A percentile compares a stretch with the other conserved stretches of the same genome.
phyloP scores from a whole-genome alignment of 2,888 invertebrate species.

The Torymus aiolomorphi region DNA sequence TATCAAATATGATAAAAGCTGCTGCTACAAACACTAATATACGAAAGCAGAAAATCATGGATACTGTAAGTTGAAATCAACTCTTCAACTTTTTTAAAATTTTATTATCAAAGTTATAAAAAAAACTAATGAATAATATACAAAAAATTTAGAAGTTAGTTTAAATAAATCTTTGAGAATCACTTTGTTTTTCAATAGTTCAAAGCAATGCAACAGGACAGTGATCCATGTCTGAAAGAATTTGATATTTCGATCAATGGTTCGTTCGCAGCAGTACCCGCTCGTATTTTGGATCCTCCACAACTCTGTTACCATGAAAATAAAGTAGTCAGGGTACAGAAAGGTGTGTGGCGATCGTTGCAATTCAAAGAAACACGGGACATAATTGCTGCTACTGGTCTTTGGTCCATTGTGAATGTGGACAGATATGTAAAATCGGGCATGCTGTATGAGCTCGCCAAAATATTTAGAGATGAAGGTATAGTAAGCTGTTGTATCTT shows the following conservation, averaged over 20 bases:
- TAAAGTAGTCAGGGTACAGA: conserved; percentile 65
- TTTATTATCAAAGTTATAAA: conserved; percentile 4
- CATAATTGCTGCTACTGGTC: conserved; percentile 31
- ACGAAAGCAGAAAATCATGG: conserved; percentile 88
- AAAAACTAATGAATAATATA: neutral
- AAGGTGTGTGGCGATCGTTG: conserved; percentile 75
- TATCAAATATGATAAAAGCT: conserved; percentile 89
- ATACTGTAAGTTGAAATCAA: conserved; percentile 78
- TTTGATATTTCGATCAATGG: conserved; percentile 89
- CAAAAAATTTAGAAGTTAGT: too few relatives aligned
- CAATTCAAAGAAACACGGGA: conserved; percentile 23
- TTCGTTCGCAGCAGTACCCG: conserved; percentile 85
- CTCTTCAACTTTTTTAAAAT: conserved; percentile 32
- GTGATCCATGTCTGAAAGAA: conserved; percentile 80
- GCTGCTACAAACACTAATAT: conserved; percentile 89
- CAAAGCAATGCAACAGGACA: conserved; percentile 69
- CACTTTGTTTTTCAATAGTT: conserved; percentile 61
- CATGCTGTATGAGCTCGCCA: too few relatives aligned
- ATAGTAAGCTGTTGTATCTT: too few relatives aligned
- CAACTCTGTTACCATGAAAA: conserved; percentile 80
- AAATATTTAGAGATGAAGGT: too few relatives aligned
- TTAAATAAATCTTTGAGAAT: too few relatives aligned
- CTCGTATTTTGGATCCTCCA: conserved; percentile 88
- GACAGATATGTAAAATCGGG: conserved; percentile 56
- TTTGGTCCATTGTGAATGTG: conserved; percentile 77